Evolutionary conservation across 2,113 vertebrate species (phyloP), one percentile per base, ranked within the genome.

Genomic region (Colossoma macropomum): DNA sequence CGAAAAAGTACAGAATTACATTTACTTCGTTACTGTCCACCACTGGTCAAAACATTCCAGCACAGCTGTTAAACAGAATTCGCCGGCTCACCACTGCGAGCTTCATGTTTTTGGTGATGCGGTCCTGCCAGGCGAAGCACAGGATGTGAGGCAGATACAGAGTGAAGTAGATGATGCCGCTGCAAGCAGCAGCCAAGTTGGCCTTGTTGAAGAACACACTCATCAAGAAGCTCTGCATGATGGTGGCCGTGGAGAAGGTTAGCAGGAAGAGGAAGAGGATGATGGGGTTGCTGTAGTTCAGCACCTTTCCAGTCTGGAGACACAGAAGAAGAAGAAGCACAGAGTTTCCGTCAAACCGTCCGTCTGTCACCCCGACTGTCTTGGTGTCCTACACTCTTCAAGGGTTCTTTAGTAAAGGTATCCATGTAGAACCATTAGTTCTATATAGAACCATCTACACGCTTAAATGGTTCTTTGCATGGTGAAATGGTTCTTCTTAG

Each of bases 171-270:
- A 97, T 91, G 88, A 99, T 94, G 16, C 97, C 97, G 1, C 97
- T 98, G 91, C 97, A 99, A 87, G 97, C 96, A 3, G 97, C 97
- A 28, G 98, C 98, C 89, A 98, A 93, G 90, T 96, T 99, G 89
- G 98, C 98, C 90, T 96, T 97, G 92, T 96, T 99, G 93, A 99
- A 99, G 91, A 98, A 97, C 4, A 97, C 96, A 60, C 97, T 99
- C 91, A 99, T 94, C 84, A 99, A 93, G 89, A 98, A 99, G 84
- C 97, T 97, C 84, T 98, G 97, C 96, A 94, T 97, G 92, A 97
- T 95, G 23, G 97, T 99, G 48, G 96, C 92, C 7, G 92, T 83
- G 16, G 94, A 96, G 92, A 99, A 99, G 0, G 94, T 94, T 94
- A 97, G 70, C 68, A 99, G 93, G 90, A 99, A 99, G 0, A 96